A percentile compares a stretch with the other conserved stretches of the same genome.
Evolutionary conservation across 2,113 vertebrate species (phyloP).

Genomic region (Neotoma lepida): DNA sequence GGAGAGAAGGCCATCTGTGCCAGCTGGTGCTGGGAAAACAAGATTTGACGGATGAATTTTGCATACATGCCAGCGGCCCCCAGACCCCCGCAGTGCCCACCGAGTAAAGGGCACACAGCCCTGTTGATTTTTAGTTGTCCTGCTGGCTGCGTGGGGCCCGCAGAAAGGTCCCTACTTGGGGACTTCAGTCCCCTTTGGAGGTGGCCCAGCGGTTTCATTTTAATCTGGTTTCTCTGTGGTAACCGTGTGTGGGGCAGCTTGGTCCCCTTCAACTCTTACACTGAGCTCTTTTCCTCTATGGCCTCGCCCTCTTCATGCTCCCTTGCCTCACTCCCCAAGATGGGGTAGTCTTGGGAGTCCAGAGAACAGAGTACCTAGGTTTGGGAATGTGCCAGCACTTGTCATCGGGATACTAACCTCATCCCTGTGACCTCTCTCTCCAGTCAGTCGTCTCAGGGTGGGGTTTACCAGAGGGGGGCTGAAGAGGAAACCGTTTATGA

Average conservation of each 20-base stretch:
- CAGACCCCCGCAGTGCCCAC: constrained; percentile 50
- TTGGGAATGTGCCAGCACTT: neutral
- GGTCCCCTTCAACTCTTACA: neutral
- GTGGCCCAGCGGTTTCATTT: neutral
- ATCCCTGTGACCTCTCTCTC: constrained; percentile 2
- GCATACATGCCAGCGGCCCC: constrained; percentile 53
- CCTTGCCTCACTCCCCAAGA: neutral
- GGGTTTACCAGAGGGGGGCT: constrained; percentile 29
- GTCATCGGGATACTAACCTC: neutral
- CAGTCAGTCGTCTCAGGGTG: neutral
- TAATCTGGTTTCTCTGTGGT: constrained; percentile 61
- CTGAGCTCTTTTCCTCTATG: neutral
- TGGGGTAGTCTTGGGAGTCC: neutral
- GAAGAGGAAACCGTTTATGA: constrained; percentile 65
- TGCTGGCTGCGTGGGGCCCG: neutral
- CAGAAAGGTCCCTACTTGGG: neutral
- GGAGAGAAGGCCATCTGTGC: constrained; percentile 36
- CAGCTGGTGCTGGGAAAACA: constrained; percentile 76
- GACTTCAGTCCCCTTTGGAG: constrained; percentile 59
- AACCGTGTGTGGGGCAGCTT: neutral
- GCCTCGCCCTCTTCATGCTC: neutral
- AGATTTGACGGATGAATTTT: constrained; percentile 53
- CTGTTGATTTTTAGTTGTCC: constrained; percentile 37
- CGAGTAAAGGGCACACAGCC: constrained; percentile 51
- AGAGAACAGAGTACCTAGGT: neutral